phyloP scores from a whole-genome alignment of 2,888 invertebrate species.

The Brachypalpus laphriformis region DNA sequence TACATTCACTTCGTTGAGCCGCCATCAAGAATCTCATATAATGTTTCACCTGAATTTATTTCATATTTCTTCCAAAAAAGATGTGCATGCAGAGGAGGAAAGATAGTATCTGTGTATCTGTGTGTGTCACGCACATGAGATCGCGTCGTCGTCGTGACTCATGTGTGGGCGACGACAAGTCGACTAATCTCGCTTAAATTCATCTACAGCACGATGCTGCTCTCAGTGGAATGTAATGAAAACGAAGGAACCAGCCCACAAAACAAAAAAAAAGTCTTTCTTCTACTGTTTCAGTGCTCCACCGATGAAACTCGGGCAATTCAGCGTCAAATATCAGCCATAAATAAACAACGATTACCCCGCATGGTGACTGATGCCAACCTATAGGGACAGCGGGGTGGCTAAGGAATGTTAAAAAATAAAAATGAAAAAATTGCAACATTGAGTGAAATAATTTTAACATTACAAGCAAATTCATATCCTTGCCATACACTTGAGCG shows the following conservation, averaged over 20 bases:
- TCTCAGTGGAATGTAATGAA: slow-evolving; percentile 33
- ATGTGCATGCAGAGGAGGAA: slow-evolving; percentile 24
- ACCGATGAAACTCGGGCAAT: slow-evolving; percentile 18
- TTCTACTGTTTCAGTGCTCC: not conserved
- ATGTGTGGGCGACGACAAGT: slow-evolving; percentile 38
- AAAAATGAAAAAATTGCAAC: slow-evolving; percentile 26
- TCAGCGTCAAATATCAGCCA: slow-evolving; percentile 46
- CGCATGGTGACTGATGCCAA: not conserved
- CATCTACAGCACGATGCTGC: slow-evolving; percentile 7
- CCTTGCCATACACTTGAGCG: slow-evolving; percentile 40
- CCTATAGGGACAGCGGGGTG: not conserved
- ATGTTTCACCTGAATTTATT: slow-evolving; percentile 67
- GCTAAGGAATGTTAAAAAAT: slow-evolving; percentile 9
- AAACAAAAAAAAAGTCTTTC: slow-evolving; percentile 27
- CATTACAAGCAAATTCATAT: slow-evolving; percentile 42
- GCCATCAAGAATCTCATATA: slow-evolving; percentile 60
- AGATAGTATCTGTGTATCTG: not conserved
- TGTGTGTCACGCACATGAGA: not conserved
- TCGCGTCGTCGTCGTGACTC: not conserved
- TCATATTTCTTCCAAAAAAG: slow-evolving; percentile 34
- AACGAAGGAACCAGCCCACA: slow-evolving; percentile 4
- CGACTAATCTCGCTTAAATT: slow-evolving; percentile 55
- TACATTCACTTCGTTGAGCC: slow-evolving; percentile 44
- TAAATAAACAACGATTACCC: slow-evolving; percentile 61
- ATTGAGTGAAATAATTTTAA: slow-evolving; percentile 53